Base-by-base conservation (phyloP, 2,888 invertebrate species). In the Ernsta delagoae region DNA sequence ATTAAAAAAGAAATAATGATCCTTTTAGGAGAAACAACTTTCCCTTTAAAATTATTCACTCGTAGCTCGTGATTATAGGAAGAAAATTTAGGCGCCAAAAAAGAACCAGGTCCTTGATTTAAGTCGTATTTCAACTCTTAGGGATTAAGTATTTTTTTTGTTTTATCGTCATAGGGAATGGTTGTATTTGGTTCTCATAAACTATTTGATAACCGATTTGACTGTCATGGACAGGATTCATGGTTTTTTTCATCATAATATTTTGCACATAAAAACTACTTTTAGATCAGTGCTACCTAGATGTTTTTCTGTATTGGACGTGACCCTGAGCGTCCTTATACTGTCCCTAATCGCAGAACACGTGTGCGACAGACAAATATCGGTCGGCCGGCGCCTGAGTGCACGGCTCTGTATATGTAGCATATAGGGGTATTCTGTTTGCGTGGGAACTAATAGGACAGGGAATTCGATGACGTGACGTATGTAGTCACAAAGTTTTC, bases 341-440 rank as follows among this genome's bases (percentile, higher is more conserved):
- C n/a, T 59, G 65, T 59, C 65, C 50, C 16, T 53, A 50, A 62
- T 24, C 41, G 5, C 5, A n/a, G 45, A 60, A 66, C 66, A 66
- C 59, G 59, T 66, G 66, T 60, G 43, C 66, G 43, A 12, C 50
- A 59, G 50, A 53, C 59, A 65, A 50, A 59, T 45, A 50, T 50
- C 41, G 39, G 36, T 41, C 45, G 16, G 50, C 43, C 45, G 50
- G 50, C 43, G 53, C 41, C 34, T 36, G 53, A 36, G 60, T 54
- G 43, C 59, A 39, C 39, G 12, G 48, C 31, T 45, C 9, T 50
- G 12, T 48, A 8, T 59, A 60, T 36, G 12, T 48, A 43, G 12
- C 39, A 62, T 54, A 53, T 54, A 59, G 39, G 59, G 8, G 4
- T 31, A 43, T 12, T 12, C 31, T 64, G 64, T 56, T 24, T 43